Percentiles rank a stretch among this genome's conserved stretches.
phyloP scores from a whole-genome alignment of 1,140 invertebrate genomes.

The Bathynomus jamesi region DNA sequence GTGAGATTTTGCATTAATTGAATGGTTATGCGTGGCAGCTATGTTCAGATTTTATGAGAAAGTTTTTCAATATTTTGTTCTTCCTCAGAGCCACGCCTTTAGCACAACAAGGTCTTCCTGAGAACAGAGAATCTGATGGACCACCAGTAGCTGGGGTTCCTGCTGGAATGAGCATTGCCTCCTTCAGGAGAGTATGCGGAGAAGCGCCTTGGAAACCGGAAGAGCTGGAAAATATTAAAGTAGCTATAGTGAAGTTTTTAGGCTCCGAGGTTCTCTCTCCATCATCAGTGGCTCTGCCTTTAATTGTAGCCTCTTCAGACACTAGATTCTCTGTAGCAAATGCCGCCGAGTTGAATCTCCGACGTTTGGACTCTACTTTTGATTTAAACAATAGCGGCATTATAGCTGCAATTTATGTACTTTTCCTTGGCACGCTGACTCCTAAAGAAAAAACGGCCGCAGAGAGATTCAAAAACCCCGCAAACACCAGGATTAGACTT shows the following conservation, averaged over 20 bases:
- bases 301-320: slow-evolving; percentile 77
- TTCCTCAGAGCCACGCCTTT: slow-evolving; percentile 16
- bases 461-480: slow-evolving; percentile 58
- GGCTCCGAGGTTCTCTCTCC: slow-evolving; percentile 64
- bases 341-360: slow-evolving; percentile 64
- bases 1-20: no score
- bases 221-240: slow-evolving; percentile 70
- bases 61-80: slow-evolving; percentile 15
- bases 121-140: slow-evolving; percentile 1
- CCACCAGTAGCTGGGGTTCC: slow-evolving; percentile 48
- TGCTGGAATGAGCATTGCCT: slow-evolving; percentile 67
- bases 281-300: slow-evolving; percentile 62
- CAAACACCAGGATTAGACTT: slow-evolving; percentile 68
- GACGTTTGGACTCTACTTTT: slow-evolving; percentile 54
- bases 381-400: slow-evolving; percentile 64
- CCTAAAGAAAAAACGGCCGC: slow-evolving; percentile 49
- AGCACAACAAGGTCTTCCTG: slow-evolving; percentile 11
- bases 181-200: slow-evolving; percentile 68
- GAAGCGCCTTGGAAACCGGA: slow-evolving; percentile 69
- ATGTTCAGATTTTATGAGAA: no score
- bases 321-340: slow-evolving; percentile 73
- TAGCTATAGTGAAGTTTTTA: slow-evolving; percentile 74
- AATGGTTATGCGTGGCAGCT: no score
- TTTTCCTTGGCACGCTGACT: slow-evolving; percentile 64
- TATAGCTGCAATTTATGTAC: slow-evolving; percentile 61